Evolutionary conservation across 2,113 vertebrate species (phyloP), one percentile per base, ranked within the genome.

Genomic region (Bolborhynchus lineola): DNA sequence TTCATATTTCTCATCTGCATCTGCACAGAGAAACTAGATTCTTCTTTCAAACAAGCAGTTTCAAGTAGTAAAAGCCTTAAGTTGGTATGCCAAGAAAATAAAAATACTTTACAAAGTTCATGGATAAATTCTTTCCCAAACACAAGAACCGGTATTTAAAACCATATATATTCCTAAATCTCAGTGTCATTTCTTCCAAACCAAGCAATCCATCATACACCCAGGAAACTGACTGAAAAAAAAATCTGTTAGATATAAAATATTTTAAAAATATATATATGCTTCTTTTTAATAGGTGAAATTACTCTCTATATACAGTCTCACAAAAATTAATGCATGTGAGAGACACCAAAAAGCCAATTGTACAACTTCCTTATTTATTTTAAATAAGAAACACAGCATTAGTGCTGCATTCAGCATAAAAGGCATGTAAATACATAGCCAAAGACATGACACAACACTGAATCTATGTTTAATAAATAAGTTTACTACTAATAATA

Each of bases 401-500:
- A 4, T 57, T 59, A 70, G 15, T 77, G 25, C n/a, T 90, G 69
- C 75, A 84, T 60, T 91, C 83, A 87, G 14, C 49, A 33, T n/a
- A 79, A 83, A 81, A 5, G 1, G 53, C 63, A 60, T 4, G 21
- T 47, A 76, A 77, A 75, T 53, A 33, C 16, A 69, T 5, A 92
- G 26, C 33, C 57, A 82, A 90, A 86, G 62, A 57, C 5, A 19
- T 29, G 37, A 80, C 41, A 24, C 10, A 78, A 68, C 35, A 64
- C 4, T 65, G 47, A 90, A 50, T 59, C 37, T 37, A 26, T 60
- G 50, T 86, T 90, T 91, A 91, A 15, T 72, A 88, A 88, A 31
- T 84, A 78, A 89, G 79, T 91, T 96, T 82, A 86, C 72, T 74
- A 88, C 55, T 69, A 42, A 63, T 82, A 67, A 96, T 81, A 68